Conservation (phyloP, 30 jellyfish, hydroid and myxozoan genomes). For the Cassiopea xamachana region DNA sequence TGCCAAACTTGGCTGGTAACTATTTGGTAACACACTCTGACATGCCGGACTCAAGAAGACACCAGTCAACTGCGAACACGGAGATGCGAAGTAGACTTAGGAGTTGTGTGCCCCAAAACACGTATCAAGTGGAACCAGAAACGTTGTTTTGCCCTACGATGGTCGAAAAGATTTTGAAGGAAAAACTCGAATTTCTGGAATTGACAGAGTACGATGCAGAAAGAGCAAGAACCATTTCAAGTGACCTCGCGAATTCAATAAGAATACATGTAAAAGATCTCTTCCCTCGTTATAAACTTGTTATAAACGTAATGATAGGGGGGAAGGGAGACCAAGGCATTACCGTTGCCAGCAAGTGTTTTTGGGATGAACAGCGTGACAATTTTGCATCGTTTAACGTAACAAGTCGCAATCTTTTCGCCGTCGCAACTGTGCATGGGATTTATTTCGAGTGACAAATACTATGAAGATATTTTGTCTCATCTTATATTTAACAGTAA, state of each 20-base stretch:
- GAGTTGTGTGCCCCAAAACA: conserved; percentile 13
- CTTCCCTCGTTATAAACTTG: conserved; percentile 59
- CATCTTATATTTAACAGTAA: no score
- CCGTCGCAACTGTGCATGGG: conserved; percentile 80
- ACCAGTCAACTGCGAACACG: neutral
- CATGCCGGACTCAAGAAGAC: conserved; percentile 49
- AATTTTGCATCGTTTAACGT: conserved; percentile 70
- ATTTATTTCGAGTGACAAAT: conserved; percentile 39
- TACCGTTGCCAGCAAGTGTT: conserved; percentile 62
- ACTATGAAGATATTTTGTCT: neutral
- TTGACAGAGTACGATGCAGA: conserved; percentile 47
- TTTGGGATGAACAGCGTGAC: conserved; percentile 69
- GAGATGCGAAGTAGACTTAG: neutral
- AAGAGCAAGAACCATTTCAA: conserved; percentile 16
- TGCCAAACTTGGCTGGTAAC: conserved; percentile 33
- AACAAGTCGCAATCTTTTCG: conserved; percentile 58
- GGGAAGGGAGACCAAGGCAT: conserved; percentile 64
- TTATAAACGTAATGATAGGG: conserved; percentile 67
- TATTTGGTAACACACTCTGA: conserved; percentile 44
- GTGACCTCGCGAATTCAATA: conserved; percentile 52
- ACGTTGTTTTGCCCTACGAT: conserved; percentile 31
- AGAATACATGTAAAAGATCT: conserved; percentile 54
- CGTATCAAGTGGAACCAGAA: conserved; percentile 59
- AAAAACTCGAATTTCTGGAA: conserved; percentile 42
- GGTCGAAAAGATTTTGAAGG: conserved; percentile 46